These are phyloP conservation scores for Synergus laeviventris DNA, from an alignment of 2,888 invertebrate species.

Conservation along the genomic window DNA sequence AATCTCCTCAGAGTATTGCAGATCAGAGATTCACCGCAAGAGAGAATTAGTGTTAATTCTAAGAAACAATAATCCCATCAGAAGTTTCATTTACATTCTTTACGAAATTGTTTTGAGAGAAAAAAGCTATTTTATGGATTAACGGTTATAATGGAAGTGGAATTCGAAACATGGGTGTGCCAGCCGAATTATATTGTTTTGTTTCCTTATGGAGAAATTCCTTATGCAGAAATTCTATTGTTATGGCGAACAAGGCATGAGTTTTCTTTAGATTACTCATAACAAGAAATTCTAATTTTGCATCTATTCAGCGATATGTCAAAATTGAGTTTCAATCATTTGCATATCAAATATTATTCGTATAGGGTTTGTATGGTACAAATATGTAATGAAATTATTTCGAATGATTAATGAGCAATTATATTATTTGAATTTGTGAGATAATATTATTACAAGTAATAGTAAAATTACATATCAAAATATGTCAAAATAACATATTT, in stretches of 20 bases:
- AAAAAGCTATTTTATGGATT: neutral
- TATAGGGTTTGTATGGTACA: neutral
- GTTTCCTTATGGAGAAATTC: constrained; percentile 15
- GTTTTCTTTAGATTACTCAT: neutral
- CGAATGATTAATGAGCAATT: no score
- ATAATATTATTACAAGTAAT: no score
- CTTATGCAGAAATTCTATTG: neutral
- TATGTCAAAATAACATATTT: no score
- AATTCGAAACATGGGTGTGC: constrained; percentile 19
- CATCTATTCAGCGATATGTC: neutral
- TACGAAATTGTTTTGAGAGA: neutral
- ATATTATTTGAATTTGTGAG: no score
- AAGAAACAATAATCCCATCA: neutral
- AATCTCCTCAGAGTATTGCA: neutral
- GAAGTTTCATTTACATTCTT: constrained; percentile 1
- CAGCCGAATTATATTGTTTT: neutral
- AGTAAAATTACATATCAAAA: no score
- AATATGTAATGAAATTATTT: neutral
- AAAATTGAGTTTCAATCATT: neutral
- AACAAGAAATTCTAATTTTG: neutral
- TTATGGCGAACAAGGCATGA: constrained; percentile 11
- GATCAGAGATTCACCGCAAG: constrained; percentile 16
- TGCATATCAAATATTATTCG: neutral
- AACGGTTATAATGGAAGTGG: neutral
- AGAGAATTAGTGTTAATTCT: neutral